phyloP scores from a whole-genome alignment of 2,888 invertebrate species.

The Eristalis pertinax region DNA sequence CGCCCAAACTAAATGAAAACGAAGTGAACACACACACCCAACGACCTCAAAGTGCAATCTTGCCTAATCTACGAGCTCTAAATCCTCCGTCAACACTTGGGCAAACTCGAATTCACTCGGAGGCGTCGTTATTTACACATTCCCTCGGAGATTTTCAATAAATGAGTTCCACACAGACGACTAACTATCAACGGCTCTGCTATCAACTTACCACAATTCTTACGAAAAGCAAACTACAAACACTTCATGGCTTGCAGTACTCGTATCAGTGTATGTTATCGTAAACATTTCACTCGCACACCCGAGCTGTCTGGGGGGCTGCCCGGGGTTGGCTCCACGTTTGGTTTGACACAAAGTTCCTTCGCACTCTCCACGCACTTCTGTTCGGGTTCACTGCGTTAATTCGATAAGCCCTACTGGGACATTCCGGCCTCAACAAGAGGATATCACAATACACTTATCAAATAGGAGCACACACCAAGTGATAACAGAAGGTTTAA shows the following conservation, averaged over 20 bases:
- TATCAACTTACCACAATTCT: constrained; percentile 44
- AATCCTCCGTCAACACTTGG: constrained; percentile 23
- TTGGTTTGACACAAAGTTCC: constrained; percentile 11
- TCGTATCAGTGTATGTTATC: not conserved
- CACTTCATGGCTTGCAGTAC: constrained; percentile 3
- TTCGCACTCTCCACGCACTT: constrained; percentile 17
- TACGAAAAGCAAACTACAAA: constrained; percentile 18
- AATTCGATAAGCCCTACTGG: constrained; percentile 17
- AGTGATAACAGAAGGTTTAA: constrained; percentile 36
- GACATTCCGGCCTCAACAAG: not conserved
- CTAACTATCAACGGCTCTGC: not conserved
- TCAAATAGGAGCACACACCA: not conserved
- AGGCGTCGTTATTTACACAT: constrained; percentile 26
- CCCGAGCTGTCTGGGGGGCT: not conserved
- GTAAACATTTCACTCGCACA: constrained; percentile 42
- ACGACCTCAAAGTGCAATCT: not conserved
- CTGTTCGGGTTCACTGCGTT: constrained; percentile 10
- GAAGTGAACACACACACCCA: too few species aligned
- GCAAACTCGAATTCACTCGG: not conserved
- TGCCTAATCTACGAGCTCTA: not conserved
- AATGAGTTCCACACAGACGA: not conserved
- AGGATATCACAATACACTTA: not conserved
- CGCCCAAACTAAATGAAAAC: not conserved
- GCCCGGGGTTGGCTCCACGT: not conserved
- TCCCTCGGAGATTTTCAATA: constrained; percentile 11